These are phyloP conservation scores for Heteromormyrus szaboi DNA, from an alignment of 2,797 vertebrate species.

Conservation along the genomic window DNA sequence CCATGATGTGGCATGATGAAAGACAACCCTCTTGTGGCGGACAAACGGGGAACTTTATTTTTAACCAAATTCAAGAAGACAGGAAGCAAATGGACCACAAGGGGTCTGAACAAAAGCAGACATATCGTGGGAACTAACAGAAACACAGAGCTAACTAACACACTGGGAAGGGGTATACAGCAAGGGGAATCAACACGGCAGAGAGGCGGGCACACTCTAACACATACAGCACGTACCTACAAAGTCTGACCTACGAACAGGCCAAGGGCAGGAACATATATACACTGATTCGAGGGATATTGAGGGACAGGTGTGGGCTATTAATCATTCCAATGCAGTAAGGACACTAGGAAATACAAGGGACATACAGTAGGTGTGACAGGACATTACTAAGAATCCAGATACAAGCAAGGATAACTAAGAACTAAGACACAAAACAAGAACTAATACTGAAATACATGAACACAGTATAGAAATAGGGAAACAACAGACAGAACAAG, in stretches of 20 bases:
- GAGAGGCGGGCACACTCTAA: neutral
- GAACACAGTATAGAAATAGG: neutral
- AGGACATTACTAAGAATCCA: neutral
- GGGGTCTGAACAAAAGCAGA: neutral
- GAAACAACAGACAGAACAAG: neutral
- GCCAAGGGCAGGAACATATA: neutral
- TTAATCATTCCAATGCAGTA: neutral
- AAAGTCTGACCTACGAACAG: neutral
- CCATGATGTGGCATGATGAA: neutral
- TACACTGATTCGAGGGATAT: neutral
- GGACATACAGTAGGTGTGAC: neutral
- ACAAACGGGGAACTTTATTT: neutral
- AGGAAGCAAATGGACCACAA: neutral
- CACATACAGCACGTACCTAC: neutral
- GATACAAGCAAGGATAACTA: neutral
- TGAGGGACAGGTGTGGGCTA: neutral
- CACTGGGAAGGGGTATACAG: neutral
- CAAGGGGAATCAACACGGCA: neutral
- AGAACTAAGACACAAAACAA: neutral
- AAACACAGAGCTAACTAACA: neutral
- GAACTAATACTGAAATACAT: neutral
- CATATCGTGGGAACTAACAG: neutral
- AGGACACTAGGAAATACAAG: neutral
- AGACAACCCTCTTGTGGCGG: neutral
- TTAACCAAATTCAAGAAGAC: neutral